Evolutionary conservation across 2,113 vertebrate species (phyloP), one percentile per base, ranked within the genome.

Genomic region (Tyrannus savana): DNA sequence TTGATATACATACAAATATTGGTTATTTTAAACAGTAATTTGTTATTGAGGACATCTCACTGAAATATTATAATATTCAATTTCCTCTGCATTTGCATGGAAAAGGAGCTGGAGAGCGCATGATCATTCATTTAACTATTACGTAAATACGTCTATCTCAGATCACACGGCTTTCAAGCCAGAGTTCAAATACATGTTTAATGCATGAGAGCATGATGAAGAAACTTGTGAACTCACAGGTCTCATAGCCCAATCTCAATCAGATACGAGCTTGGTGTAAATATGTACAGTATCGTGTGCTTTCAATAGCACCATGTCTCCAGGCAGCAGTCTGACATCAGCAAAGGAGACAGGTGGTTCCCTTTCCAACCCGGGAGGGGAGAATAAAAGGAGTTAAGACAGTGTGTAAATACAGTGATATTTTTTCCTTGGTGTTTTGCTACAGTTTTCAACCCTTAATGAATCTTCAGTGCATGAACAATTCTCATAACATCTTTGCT

Each of bases 281-380:
- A 98, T 97, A 97, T 95, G 96, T 97, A 97, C 97, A 94, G 96
- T 96, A 96, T 97, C 96, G 96, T 97, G 97, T 97, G 97, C 96
- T 97, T 97, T 93, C 95, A 96, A 94, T n/a, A 96, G 97, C 95
- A 77, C 91, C 5, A 17, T 71, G 96, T 97, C 98, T 97, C 97
- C 83, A 97, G 98, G 97, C 97, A 98, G 97, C 96, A 96, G 89
- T 96, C 91, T 98, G 97, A 98, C 97, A 98, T 97, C 97, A 98
- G 97, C 97, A 96, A 88, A 37, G 37, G 95, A 97, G 97, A 97
- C 97, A 97, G 97, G 97, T 98, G 97, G 97, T 96, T 98, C 96
- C 98, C 97, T 95, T 97, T 98, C 97, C 95, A 98, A 93, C 49
- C 87, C 79, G 49, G n/a, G 84, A 94, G 89, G 91, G 93, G 19